Evolutionary conservation across 2,888 invertebrate species (phyloP), one percentile per base, ranked within the genome.

Genomic region (Mystacides longicornis): DNA sequence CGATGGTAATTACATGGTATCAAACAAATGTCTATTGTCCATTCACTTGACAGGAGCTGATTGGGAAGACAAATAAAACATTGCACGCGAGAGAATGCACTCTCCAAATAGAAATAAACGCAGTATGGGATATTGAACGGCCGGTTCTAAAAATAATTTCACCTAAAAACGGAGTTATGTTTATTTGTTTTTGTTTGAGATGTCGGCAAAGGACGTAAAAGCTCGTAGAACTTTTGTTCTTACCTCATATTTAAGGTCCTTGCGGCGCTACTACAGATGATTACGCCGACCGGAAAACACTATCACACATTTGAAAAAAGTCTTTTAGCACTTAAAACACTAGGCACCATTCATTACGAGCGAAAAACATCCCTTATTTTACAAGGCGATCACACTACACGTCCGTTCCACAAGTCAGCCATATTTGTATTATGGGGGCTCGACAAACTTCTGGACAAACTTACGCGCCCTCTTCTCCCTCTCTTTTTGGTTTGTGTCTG

Each of bases 91-190:
- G n/a, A 51, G 21, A 53, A 43, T 49, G 47, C 20, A 42, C 42
- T 14, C 7, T 9, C 7, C 3, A 42, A 37, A 18, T 33, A 22
- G 18, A 18, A 3, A 45, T 33, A 27, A 37, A 21, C 20, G 18
- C 43, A 27, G 9, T 42, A 46, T 33, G 42, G 50, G 22, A 45
- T 46, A 37, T 48, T 20, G 14, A 23, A n/a, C 46, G n/a, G 23
- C n/a, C 27, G n/a, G 23, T 43, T 56, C 57, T 57, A 57, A 50
- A 54, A 57, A 57, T 57, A 57, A 55, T 57, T 51, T 50, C 33
- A 22, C 48, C 51, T 50, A 46, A 51, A 54, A 51, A 27, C 43
- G 51, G 21, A 33, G 27, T 19, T 54, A 51, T 57, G 51, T 54
- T 57, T 57, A 57, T 51, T 57, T 57, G 57, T 57, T 54, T 57